A percentile compares a stretch with the other conserved stretches of the same genome.
These are phyloP conservation scores for Cosmia pyralina DNA, from an alignment of 2,888 invertebrate species.

Conservation along the genomic window DNA sequence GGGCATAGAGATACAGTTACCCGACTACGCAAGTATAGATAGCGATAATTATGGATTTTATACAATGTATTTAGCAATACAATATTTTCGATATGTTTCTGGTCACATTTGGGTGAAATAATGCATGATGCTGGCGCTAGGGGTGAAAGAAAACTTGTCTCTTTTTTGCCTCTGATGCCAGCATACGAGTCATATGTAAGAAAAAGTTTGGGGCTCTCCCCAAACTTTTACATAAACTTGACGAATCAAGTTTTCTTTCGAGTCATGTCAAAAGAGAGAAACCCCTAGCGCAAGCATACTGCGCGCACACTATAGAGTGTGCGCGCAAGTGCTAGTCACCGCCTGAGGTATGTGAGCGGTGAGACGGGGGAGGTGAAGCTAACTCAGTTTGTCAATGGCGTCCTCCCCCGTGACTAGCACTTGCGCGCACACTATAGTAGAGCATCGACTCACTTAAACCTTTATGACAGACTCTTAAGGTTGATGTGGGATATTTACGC, in stretches of 20 bases:
- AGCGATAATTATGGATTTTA: slow-evolving; percentile 37
- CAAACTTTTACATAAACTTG: too few relatives aligned
- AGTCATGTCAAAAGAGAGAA: too few relatives aligned
- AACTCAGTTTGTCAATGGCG: too few relatives aligned
- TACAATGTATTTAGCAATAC: slow-evolving; percentile 12
- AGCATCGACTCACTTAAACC: not conserved
- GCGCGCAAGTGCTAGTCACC: too few relatives aligned
- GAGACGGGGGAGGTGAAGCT: too few relatives aligned
- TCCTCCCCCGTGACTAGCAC: too few relatives aligned
- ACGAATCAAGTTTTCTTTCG: too few relatives aligned
- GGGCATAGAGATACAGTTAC: slow-evolving; percentile 43
- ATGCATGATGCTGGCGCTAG: not conserved
- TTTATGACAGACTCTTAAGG: not conserved
- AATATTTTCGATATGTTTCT: slow-evolving; percentile 3
- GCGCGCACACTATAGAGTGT: too few relatives aligned
- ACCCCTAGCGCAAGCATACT: too few relatives aligned
- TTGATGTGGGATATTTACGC: not conserved
- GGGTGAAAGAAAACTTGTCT: slow-evolving; percentile 9
- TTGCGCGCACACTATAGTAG: not conserved
- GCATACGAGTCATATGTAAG: not conserved
- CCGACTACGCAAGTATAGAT: slow-evolving; percentile 54
- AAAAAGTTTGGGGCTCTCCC: not conserved
- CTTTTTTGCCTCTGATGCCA: slow-evolving; percentile 17
- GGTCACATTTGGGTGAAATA: not conserved
- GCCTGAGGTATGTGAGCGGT: too few relatives aligned